phyloP scores from a whole-genome alignment of 2,888 invertebrate genomes.

The Argynnis bischoffii region DNA sequence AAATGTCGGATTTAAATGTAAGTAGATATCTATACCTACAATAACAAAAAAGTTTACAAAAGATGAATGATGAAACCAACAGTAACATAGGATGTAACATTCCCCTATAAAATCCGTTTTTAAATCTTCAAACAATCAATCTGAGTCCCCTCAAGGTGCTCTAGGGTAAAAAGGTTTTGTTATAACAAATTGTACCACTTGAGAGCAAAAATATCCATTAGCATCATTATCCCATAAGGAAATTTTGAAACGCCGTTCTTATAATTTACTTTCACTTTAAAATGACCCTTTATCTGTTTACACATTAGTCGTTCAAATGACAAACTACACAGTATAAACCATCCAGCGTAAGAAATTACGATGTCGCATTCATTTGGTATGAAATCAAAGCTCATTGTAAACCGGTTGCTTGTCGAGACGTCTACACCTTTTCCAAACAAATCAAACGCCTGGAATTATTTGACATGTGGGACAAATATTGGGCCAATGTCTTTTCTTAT shows the following conservation, averaged over 20 bases:
- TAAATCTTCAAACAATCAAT: constrained; percentile 18
- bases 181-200: constrained; percentile 35
- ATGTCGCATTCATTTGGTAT: constrained; percentile 20
- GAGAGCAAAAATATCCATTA: constrained; percentile 43
- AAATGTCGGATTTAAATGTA: constrained; percentile 2
- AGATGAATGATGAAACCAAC: constrained; percentile 22
- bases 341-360: constrained; percentile 44
- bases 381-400: constrained; percentile 42
- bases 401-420: constrained; percentile 46
- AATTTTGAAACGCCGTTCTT: constrained; percentile 49
- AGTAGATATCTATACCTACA: constrained; percentile 5
- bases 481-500: constrained; percentile 36
- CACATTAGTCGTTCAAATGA: constrained; percentile 62
- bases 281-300: constrained; percentile 61
- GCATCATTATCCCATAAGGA: constrained; percentile 39
- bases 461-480: constrained; percentile 55
- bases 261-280: constrained; percentile 62
- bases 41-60: neutral
- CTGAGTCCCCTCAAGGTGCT: constrained; percentile 6
- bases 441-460: constrained; percentile 57
- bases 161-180: constrained; percentile 7
- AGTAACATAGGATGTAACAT: constrained; percentile 8
- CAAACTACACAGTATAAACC: constrained; percentile 50
- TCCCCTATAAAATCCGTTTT: constrained; percentile 28
- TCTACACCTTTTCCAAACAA: constrained; percentile 61